Evolutionary conservation across 2,888 invertebrate genomes (phyloP).

Genomic region (Lomographa bimaculata): DNA sequence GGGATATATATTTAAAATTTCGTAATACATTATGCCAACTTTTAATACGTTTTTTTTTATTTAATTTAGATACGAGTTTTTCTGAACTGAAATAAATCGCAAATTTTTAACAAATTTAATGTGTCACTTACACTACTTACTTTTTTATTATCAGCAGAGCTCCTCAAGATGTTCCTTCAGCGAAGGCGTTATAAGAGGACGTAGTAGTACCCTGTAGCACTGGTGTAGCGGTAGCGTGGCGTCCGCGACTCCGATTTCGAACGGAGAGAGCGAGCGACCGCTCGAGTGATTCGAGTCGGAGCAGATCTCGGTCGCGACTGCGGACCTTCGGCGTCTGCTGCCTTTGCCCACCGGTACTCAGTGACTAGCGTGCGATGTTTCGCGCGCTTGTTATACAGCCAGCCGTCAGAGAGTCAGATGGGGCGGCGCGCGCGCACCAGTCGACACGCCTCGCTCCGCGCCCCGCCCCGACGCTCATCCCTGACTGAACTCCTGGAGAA

Average conservation of each 20-base stretch:
- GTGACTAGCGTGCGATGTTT: conserved; percentile 35
- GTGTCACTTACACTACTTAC: no score
- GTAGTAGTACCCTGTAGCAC: no score
- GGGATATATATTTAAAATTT: no score
- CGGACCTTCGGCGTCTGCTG: conserved; percentile 11
- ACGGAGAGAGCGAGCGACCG: no score
- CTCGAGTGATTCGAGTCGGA: no score
- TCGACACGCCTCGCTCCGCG: conserved; percentile 62
- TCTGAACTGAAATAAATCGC: no score
- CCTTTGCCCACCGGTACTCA: conserved; percentile 10
- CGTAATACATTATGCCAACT: no score
- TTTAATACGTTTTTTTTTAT: no score
- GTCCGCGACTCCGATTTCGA: no score
- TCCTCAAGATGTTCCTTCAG: conserved; percentile 5
- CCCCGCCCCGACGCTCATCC: conserved; percentile 46
- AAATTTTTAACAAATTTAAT: no score
- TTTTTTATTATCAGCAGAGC: conserved; percentile 6
- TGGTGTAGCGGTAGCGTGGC: no score
- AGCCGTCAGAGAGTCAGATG: conserved; percentile 41
- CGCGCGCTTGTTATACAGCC: conserved; percentile 56
- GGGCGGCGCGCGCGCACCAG: conserved; percentile 63
- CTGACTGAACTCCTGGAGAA: conserved; percentile 3
- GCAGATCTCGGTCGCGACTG: conserved; percentile 18
- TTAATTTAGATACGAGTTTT: no score
- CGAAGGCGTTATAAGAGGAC: conserved; percentile 34